Base-by-base conservation (phyloP, 1,140 invertebrate species). In the Drosophila sucinea region DNA sequence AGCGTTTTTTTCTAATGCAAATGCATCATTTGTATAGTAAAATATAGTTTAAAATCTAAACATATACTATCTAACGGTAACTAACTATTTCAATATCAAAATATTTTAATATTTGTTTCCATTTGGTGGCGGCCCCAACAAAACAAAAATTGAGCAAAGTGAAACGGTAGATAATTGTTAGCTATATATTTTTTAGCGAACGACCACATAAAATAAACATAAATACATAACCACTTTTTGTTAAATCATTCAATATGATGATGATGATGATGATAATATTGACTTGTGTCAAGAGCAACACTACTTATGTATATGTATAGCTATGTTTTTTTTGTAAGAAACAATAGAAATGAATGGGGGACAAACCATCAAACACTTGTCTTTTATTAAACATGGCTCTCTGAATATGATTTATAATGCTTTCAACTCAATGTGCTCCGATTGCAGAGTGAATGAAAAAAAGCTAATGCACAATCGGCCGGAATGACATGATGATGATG, bases 91-190 rank as follows among this genome's bases (percentile, higher is more conserved):
- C 44, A 51, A 30, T 67, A 60, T 58, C 23, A 30, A 74, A 74
- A 75, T 62, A 47, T 74, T 74, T 67, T 44, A 75, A 68, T 68
- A 72, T 75, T 68, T 67, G 32, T 23, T 33, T 75, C 56, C 67
- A 75, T 67, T 67, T 41, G 72, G 40, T 44, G 71, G 33, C 62
- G 35, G 44, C 71, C 73, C 2, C 33, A 8, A 74, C 67, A 61
- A 63, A 74, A 60, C 44, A 29, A 30, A 40, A 29, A 64, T 74
- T 75, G 71, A 40, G 47, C 71, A 75, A 75, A 75, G 73, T 65
- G 40, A 62, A 75, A 27, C 65, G 4, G 27, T 57, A 65, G 74
- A 68, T 75, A 75, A 75, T 76, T 75, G 71, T 68, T 67, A 58
- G 3, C n/a, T 55, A 2, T 38, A 32, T 56, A 17, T 56, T 56